These are phyloP conservation scores for Sitta carolinensis DNA, from an alignment of 2,797 vertebrate species.

Conservation along the genomic window DNA sequence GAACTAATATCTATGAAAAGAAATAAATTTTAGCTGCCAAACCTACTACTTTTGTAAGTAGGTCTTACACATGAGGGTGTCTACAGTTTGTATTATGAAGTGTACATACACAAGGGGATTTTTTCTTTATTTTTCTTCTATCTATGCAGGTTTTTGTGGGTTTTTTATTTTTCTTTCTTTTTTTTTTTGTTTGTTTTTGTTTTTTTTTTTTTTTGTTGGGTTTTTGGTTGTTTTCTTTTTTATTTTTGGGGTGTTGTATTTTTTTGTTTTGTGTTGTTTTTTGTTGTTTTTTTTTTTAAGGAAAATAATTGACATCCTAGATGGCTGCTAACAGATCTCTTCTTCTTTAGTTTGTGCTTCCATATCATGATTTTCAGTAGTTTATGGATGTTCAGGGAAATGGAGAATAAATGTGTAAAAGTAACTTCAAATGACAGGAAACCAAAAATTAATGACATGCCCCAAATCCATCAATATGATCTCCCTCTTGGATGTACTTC, in stretches of 20 bases:
- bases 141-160: background rate
- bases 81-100: background rate
- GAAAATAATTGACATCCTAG: background rate
- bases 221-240: too few relatives aligned
- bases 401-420: background rate
- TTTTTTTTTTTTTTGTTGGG: too few relatives aligned
- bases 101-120: fast-evolving
- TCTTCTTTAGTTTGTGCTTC: background rate
- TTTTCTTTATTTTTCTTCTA: background rate
- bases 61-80: background rate
- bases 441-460: background rate
- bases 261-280: too few relatives aligned
- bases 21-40: background rate
- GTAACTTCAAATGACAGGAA: background rate
- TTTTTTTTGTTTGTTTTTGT: too few relatives aligned
- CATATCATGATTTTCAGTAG: background rate
- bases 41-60: background rate
- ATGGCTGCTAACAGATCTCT: background rate
- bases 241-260: background rate
- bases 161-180: too few relatives aligned
- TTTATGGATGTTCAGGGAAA: background rate
- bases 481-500: background rate
- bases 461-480: background rate
- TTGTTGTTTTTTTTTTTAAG: background rate
- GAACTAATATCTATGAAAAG: background rate